A percentile compares a stretch with the other conserved stretches of the same genome.
Conservation (phyloP, 2,113 vertebrate species). For the Nothoprocta perdicaria region DNA sequence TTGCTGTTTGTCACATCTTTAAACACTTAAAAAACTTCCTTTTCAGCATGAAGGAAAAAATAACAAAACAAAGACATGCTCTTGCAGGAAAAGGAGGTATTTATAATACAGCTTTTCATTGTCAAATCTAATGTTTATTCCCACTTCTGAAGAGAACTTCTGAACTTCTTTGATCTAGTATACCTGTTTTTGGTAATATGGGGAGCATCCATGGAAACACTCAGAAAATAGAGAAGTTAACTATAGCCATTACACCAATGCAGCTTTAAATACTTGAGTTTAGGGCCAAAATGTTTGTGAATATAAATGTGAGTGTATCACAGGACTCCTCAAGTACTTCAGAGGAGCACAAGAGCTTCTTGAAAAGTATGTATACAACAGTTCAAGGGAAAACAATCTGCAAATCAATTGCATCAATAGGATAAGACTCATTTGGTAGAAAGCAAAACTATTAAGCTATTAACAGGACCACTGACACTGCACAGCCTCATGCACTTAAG, state of each 20-base stretch:
- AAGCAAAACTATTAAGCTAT: background rate
- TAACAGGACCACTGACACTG: background rate
- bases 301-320: background rate
- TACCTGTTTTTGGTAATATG: background rate
- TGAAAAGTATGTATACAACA: background rate
- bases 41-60: background rate
- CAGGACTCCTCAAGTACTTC: background rate
- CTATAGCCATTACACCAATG: background rate
- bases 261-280: background rate
- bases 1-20: background rate
- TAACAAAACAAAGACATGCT: background rate
- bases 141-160: background rate
- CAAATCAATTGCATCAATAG: background rate
- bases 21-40: background rate
- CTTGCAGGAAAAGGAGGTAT: background rate
- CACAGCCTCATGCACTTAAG: background rate
- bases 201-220: background rate
- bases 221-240: background rate
- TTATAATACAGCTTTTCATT: background rate
- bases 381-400: background rate
- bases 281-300: background rate
- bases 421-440: background rate
- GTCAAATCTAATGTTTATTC: background rate
- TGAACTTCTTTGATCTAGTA: background rate
- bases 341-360: background rate